These are phyloP conservation scores for Lagopus leucura DNA, from an alignment of 2,113 vertebrate species.

Conservation along the genomic window DNA sequence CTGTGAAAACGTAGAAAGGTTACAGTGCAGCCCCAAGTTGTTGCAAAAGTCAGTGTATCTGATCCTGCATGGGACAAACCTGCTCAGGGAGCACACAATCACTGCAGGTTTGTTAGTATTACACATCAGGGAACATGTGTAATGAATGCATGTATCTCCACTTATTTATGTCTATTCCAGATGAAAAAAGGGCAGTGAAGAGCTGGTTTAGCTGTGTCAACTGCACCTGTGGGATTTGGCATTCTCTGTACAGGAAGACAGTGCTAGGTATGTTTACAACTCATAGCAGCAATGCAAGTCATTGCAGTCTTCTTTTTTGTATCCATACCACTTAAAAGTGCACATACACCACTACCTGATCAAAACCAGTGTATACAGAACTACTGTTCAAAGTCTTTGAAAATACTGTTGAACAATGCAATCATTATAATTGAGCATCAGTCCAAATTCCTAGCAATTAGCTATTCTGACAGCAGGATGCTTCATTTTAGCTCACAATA, in stretches of 20 bases:
- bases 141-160: not conserved
- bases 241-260: not conserved
- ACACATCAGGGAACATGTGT: not conserved
- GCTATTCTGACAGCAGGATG: not conserved
- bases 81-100: not conserved
- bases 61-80: not conserved
- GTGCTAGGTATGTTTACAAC: not conserved
- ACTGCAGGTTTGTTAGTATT: not conserved
- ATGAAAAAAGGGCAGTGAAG: not conserved
- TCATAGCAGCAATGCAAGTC: accelerated
- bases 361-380: not conserved
- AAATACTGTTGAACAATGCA: not conserved
- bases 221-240: not conserved
- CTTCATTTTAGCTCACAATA: not conserved
- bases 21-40: not conserved
- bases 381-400: not conserved
- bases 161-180: not conserved
- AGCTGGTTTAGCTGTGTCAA: not conserved
- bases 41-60: not conserved
- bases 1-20: not conserved
- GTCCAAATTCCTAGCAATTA: not conserved
- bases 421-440: not conserved
- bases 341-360: not conserved
- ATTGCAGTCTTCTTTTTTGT: not conserved
- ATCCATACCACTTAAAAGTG: not conserved